Conservation (phyloP, 1,140 invertebrate genomes). For the Calliphora vicina region DNA sequence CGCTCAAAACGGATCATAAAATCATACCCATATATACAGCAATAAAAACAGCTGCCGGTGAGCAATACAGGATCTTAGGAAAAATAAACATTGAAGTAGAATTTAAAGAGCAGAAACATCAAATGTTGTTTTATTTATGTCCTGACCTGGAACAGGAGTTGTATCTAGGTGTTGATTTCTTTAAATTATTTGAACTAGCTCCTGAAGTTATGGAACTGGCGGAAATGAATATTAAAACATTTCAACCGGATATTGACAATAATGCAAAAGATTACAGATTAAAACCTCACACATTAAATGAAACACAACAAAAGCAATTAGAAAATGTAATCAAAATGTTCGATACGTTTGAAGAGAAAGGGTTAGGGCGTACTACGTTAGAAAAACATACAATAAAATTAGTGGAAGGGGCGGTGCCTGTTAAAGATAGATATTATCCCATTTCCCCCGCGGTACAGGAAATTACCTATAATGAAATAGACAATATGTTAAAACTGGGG, state of each 20-base stretch:
- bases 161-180: not conserved
- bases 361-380: no score
- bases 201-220: not conserved
- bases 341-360: no score
- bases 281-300: not conserved
- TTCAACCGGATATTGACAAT: not conserved
- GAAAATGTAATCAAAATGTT: not conserved
- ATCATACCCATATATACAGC: not conserved
- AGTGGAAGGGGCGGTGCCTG: no score
- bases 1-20: not conserved
- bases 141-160: not conserved
- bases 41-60: not conserved
- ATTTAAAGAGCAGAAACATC: not conserved
- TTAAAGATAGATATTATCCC: no score
- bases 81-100: not conserved
- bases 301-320: not conserved
- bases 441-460: no score
- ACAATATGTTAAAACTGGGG: no score
- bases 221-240: not conserved
- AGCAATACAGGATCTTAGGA: not conserved
- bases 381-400: no score
- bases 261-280: not conserved
- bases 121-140: not conserved
- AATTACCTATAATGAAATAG: no score
- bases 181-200: not conserved